phyloP scores from a whole-genome alignment of 2,797 vertebrate genomes.

The Ceryle rudis region DNA sequence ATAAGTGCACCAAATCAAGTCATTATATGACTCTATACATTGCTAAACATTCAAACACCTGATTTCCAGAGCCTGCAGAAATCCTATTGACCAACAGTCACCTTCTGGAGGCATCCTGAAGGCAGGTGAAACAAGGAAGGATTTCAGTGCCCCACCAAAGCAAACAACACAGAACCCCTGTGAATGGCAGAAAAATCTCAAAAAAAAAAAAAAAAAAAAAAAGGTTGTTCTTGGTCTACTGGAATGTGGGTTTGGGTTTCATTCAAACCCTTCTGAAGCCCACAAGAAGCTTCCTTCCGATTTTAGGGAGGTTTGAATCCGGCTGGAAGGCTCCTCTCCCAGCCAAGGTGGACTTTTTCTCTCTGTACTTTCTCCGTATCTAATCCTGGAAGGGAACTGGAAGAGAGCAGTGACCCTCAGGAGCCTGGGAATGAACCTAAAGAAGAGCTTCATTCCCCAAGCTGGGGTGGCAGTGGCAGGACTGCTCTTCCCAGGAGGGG shows the following conservation, averaged over 20 bases:
- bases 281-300: not conserved
- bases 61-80: not conserved
- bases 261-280: not conserved
- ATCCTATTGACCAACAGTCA: not conserved
- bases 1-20: not conserved
- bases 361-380: not conserved
- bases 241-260: not conserved
- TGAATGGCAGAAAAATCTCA: not conserved
- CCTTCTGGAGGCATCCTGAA: not conserved
- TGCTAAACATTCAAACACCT: not conserved
- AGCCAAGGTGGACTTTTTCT: not conserved
- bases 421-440: conserved; percentile 35
- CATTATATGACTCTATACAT: not conserved
- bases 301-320: not conserved
- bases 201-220: too few relatives aligned
- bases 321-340: not conserved
- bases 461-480: not conserved
- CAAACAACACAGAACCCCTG: not conserved
- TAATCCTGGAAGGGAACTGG: not conserved
- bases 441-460: not conserved
- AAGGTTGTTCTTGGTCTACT: not conserved
- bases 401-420: not conserved
- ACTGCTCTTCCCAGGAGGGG: not conserved
- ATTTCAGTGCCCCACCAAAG: not conserved
- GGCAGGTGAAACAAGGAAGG: not conserved